Conservation (phyloP, 2,113 vertebrate genomes). For the Scopus umbretta region DNA sequence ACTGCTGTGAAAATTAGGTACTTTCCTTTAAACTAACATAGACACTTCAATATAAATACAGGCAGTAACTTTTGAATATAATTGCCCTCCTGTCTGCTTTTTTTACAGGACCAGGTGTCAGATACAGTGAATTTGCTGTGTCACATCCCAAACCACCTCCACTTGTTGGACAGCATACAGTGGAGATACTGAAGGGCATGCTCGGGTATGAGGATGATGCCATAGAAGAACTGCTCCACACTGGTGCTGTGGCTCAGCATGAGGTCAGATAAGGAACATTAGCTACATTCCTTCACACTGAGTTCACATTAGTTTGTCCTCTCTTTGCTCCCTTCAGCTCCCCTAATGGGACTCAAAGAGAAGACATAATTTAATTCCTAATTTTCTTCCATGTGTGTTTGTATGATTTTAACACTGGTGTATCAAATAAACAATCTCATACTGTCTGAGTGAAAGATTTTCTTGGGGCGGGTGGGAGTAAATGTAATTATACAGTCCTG, state of each 20-base stretch:
- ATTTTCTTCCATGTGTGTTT: conserved; percentile 40
- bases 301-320: conserved; percentile 30
- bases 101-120: conserved; percentile 86
- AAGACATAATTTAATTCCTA: conserved; percentile 43
- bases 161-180: conserved; percentile 87
- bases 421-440: conserved; percentile 43
- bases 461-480: neutral
- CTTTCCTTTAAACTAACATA: neutral
- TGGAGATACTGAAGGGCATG: conserved; percentile 78
- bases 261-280: conserved; percentile 67
- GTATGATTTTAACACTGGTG: conserved; percentile 1
- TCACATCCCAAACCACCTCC: conserved; percentile 79
- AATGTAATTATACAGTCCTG: conserved; percentile 6
- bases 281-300: neutral
- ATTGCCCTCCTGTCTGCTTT: neutral
- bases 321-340: conserved; percentile 29
- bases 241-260: conserved; percentile 77
- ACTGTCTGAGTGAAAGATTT: conserved; percentile 28
- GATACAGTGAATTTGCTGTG: conserved; percentile 83
- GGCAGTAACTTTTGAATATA: neutral
- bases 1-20: neutral
- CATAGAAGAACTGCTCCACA: conserved; percentile 75
- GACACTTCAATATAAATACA: neutral
- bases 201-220: conserved; percentile 78
- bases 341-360: conserved; percentile 38